Evolutionary conservation across 1,140 invertebrate genomes (phyloP).

Genomic region (Coenobita brevimanus): DNA sequence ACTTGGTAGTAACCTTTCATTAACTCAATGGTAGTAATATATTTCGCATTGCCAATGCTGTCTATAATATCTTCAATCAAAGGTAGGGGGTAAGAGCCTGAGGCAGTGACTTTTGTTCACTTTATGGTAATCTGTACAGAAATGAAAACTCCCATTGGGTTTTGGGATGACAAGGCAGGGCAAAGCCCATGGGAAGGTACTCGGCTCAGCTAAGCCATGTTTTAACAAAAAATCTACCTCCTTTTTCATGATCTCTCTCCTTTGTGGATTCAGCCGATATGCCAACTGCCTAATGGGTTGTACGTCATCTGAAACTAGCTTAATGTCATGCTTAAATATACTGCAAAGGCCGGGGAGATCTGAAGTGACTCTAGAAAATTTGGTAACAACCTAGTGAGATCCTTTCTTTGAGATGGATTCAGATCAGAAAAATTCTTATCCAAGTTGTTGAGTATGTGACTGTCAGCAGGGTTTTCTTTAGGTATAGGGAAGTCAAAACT

Average conservation of each 20-base stretch:
- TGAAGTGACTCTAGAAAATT: neutral
- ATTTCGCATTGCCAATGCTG: neutral
- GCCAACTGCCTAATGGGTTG: neutral
- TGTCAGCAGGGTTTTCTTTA: no score
- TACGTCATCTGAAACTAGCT: neutral
- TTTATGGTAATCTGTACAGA: neutral
- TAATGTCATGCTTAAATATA: neutral
- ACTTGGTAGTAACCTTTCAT: constrained; percentile 3
- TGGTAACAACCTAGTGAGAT: neutral
- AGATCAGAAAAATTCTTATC: neutral
- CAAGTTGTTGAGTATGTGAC: no score
- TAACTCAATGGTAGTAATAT: neutral
- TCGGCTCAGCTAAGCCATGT: neutral
- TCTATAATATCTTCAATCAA: neutral
- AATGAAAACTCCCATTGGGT: no score
- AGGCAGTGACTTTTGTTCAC: neutral
- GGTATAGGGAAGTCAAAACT: no score
- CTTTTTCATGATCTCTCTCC: neutral
- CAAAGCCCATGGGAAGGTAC: neutral
- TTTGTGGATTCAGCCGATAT: neutral
- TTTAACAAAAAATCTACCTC: constrained; percentile 4
- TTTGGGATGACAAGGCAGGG: no score
- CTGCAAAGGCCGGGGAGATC: neutral
- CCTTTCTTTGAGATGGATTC: neutral
- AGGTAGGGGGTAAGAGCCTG: neutral